These are phyloP conservation scores for Rhopalosiphum maidis DNA, from an alignment of 1,140 invertebrate genomes.

Conservation along the genomic window DNA sequence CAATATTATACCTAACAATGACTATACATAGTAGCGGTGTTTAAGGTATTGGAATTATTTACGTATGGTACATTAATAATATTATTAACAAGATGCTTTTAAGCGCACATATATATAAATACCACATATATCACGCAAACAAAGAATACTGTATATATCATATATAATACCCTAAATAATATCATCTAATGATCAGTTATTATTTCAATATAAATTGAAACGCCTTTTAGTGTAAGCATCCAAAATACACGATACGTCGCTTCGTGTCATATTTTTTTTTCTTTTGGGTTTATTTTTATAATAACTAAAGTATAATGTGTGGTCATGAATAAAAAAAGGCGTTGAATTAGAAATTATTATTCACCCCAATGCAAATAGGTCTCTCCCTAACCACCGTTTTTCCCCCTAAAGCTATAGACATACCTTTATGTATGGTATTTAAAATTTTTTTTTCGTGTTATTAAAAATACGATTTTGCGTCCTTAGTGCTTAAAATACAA, in stretches of 20 bases:
- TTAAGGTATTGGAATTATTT: conserved; percentile 24
- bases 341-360: conserved; percentile 1
- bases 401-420: neutral
- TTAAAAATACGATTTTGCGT: conserved; percentile 41
- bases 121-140: neutral
- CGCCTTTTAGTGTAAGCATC: neutral
- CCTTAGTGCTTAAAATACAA: conserved; percentile 35
- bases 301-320: conserved; percentile 1
- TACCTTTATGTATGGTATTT: neutral
- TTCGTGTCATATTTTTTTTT: neutral
- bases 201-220: neutral
- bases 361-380: conserved; percentile 7
- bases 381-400: conserved; percentile 29
- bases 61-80: conserved; percentile 33
- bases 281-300: neutral
- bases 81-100: conserved; percentile 31
- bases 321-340: neutral
- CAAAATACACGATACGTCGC: neutral
- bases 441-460: conserved; percentile 4
- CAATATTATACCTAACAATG: conserved; percentile 37
- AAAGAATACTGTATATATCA: conserved; percentile 20
- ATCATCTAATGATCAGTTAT: conserved; percentile 37
- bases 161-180: conserved; percentile 28
- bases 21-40: conserved; percentile 55
- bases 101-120: neutral